Base-by-base conservation (phyloP, 2,888 invertebrate genomes). In the Deladenus siricidicola region DNA sequence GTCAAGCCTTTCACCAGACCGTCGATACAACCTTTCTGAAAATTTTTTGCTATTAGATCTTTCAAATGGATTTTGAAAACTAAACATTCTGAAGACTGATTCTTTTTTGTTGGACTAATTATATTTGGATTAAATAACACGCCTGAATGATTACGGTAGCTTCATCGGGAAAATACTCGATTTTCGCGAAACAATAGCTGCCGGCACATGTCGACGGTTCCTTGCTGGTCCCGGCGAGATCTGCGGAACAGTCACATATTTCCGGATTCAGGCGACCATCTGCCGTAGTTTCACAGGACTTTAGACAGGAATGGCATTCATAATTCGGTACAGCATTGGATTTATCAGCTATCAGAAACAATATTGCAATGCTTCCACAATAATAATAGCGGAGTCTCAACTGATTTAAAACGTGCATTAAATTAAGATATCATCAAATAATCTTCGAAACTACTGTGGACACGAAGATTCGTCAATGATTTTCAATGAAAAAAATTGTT, bases 11-110 rank as follows among this genome's bases (percentile, higher is more conserved):
- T 66, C 3, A 74, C 74, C 48, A 74, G 61, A 51, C 74, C 70
- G 30, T 70, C 64, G 50, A 71, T 69, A 64, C 78, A 78, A 53
- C 78, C 78, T 67, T 78, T 78, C 75, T 77, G 60, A 48, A 75
- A 65, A 39, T 19, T n/a, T 34, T 34, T 24, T 4, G 19, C 19
- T 14, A 45, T 45, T 14, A 21, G 14, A 19, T 54, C 19, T 21
- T 8, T 54, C 29, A 0, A n/a, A 4, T 34, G 1, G n/a, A 14
- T 17, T 3, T 1, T 19, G n/a, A 17, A 23, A 8, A 26, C 4
- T 54, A 29, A 19, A 43, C n/a, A 42, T 23, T 34, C 6, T 34
- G 39, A 34, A 2, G n/a, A n/a, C n/a, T n/a, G n/a, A n/a, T n/a
- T n/a, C n/a, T n/a, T n/a, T n/a, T n/a, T n/a, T n/a, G n/a, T n/a